Conservation (phyloP, 2,797 vertebrate genomes). For the Pantherophis alleghaniensis region DNA sequence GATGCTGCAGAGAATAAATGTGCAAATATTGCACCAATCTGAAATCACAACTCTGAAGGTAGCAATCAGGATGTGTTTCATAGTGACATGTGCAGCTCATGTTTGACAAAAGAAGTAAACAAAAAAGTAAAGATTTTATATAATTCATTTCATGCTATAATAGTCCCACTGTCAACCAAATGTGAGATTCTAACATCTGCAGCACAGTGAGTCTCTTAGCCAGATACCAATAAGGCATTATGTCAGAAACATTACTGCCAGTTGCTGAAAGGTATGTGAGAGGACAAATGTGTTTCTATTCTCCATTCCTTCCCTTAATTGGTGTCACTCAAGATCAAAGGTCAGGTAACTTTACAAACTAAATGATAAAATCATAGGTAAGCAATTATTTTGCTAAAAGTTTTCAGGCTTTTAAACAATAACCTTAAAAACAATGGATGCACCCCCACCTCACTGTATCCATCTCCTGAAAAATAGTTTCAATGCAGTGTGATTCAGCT, state of each 20-base stretch:
- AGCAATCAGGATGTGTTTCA: slow-evolving; percentile 54
- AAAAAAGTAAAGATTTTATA: slow-evolving; percentile 70
- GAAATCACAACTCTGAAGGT: slow-evolving; percentile 64
- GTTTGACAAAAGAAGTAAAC: slow-evolving; percentile 75
- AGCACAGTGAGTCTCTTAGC: slow-evolving; percentile 67
- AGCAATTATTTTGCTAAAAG: slow-evolving; percentile 52
- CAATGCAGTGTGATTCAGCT: background rate
- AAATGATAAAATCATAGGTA: slow-evolving; percentile 70
- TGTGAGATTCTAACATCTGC: slow-evolving; percentile 69
- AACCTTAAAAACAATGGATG: slow-evolving; percentile 55
- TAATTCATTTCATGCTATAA: slow-evolving; percentile 76
- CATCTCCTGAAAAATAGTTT: background rate
- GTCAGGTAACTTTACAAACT: slow-evolving; percentile 75
- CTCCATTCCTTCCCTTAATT: slow-evolving; percentile 69
- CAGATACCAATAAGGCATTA: slow-evolving; percentile 64
- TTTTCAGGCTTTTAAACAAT: slow-evolving; percentile 64
- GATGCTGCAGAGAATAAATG: slow-evolving; percentile 68
- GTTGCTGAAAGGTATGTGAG: slow-evolving; percentile 63
- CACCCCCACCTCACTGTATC: too few relatives aligned
- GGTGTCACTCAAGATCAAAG: slow-evolving; percentile 76
- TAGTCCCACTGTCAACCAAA: slow-evolving; percentile 73
- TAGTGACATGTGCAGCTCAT: slow-evolving; percentile 64
- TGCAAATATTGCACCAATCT: slow-evolving; percentile 64
- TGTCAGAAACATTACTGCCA: slow-evolving; percentile 63
- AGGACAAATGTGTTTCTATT: slow-evolving; percentile 65